Base-by-base conservation (phyloP, 37 sponge, comb jelly and placozoan species). In the Trichoplax adhaerens region DNA sequence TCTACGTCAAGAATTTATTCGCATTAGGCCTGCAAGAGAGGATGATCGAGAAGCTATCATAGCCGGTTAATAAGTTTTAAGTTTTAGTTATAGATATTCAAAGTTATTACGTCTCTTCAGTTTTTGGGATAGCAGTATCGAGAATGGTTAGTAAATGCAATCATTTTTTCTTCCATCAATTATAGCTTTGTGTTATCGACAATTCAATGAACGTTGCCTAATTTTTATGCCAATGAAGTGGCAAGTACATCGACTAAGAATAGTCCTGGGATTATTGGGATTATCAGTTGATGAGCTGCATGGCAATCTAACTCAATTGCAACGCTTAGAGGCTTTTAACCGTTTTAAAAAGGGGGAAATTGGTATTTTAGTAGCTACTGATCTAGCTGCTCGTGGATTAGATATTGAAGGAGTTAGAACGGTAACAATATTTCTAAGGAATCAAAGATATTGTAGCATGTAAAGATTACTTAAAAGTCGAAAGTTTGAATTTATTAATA, bases 351-450 rank as follows among this genome's bases (percentile, higher is more conserved):
- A 88, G 0, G 77, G 79, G 3, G 65, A 79, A 52, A 85, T 86
- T 49, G 82, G 84, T 65, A 79, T 80, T 54, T 73, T 97, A 63
- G 72, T 92, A 48, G 99, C 94, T 46, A 97, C 99, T 50, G 99
- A 97, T 69, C 77, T 97, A 29, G 99, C 99, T 46, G 81, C 99
- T 0, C 59, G 99, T 71, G 99, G 99, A 4, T 74, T 97, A 64
- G 99, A 97, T 77, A 97, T 97, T 52, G 81, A 76, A 55, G 84
- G 80, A 56, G 99, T 97, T 55, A 92, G 80, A 65, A 97, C 99
- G 1, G 99, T 94, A 55, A 79, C 76, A 10, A 29, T 5, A 69
- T 53, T 48, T 48, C 50, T 29, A 29, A 29, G 29, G 29, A 29
- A 29, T 29, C 29, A 29, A 29, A 29, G 29, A 29, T 29, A 29